Percentiles rank a stretch among this genome's conserved stretches.
These are phyloP conservation scores for rat (Rattus norvegicus) DNA, from an alignment of 2,113 vertebrate genomes.

Conservation along the genomic window DNA sequence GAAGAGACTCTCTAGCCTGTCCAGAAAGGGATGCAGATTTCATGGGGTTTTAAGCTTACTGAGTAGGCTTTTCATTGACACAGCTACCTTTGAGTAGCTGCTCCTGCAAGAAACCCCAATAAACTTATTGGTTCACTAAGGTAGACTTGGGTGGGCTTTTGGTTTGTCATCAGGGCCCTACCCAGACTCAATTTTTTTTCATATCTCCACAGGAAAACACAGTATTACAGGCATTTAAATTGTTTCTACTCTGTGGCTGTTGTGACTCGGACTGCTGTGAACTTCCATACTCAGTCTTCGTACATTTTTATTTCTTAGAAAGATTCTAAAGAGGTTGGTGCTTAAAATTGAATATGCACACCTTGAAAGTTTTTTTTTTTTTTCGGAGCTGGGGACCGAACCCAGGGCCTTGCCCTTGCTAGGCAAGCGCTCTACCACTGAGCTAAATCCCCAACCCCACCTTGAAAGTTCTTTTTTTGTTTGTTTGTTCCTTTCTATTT, in stretches of 20 bases:
- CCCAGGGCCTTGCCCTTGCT: no score
- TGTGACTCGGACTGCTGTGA: background rate
- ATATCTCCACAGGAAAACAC: background rate
- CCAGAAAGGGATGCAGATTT: background rate
- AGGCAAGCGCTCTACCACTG: no score
- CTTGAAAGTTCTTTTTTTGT: background rate
- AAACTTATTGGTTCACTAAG: background rate
- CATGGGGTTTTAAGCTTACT: background rate
- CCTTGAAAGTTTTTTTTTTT: background rate
- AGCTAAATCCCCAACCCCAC: no score
- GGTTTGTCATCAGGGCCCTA: background rate
- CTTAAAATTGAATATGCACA: background rate
- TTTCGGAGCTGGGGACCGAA: no score
- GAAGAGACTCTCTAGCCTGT: background rate
- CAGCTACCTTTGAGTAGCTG: background rate
- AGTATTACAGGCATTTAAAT: background rate
- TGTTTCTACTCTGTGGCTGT: background rate
- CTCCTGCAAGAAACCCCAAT: background rate
- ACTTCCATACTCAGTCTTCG: conserved; percentile 7
- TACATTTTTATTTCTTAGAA: conserved; percentile 51
- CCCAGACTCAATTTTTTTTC: background rate
- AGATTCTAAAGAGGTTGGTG: background rate
- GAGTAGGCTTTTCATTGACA: background rate
- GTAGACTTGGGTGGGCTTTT: background rate
- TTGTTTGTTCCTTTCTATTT: background rate